A percentile compares a stretch with the other conserved stretches of the same genome.
These are phyloP conservation scores for Ypsolopha sequella DNA, from an alignment of 2,888 invertebrate species.

Conservation along the genomic window DNA sequence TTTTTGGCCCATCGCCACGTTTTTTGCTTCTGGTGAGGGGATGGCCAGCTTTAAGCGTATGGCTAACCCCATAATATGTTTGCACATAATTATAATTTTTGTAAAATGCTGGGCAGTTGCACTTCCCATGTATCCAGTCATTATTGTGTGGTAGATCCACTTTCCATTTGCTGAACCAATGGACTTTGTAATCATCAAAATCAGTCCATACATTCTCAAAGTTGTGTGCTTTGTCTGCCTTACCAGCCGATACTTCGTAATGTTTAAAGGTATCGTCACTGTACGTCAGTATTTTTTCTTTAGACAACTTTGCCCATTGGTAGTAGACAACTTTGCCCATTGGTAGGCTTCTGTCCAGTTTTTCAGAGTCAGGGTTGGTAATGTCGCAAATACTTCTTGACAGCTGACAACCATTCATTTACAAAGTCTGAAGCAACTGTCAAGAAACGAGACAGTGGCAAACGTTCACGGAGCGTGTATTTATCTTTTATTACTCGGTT, in stretches of 20 bases:
- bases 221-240: slow-evolving; percentile 6
- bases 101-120: slow-evolving; percentile 12
- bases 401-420: slow-evolving; percentile 11
- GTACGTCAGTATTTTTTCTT: slow-evolving; percentile 8
- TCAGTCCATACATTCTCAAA: slow-evolving; percentile 7
- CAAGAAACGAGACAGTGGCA: slow-evolving; percentile 13
- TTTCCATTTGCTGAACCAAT: slow-evolving; percentile 11
- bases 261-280: slow-evolving; percentile 1
- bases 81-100: slow-evolving; percentile 12
- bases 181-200: slow-evolving; percentile 13
- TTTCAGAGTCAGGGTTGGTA: slow-evolving; percentile 8
- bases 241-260: slow-evolving; percentile 4
- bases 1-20: neutral
- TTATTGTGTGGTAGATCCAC: slow-evolving; percentile 9
- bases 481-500: slow-evolving; percentile 10
- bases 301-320: too few relatives aligned
- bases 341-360: slow-evolving; percentile 14
- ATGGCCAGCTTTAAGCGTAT: too few relatives aligned
- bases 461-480: slow-evolving; percentile 11
- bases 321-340: slow-evolving; percentile 12
- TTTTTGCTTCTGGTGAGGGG: slow-evolving; percentile 7
- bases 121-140: slow-evolving; percentile 8
- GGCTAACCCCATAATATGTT: too few relatives aligned
- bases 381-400: too few relatives aligned
- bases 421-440: slow-evolving; percentile 12